phyloP scores from a whole-genome alignment of 2,888 invertebrate genomes.

The Anthoptus insignis region DNA sequence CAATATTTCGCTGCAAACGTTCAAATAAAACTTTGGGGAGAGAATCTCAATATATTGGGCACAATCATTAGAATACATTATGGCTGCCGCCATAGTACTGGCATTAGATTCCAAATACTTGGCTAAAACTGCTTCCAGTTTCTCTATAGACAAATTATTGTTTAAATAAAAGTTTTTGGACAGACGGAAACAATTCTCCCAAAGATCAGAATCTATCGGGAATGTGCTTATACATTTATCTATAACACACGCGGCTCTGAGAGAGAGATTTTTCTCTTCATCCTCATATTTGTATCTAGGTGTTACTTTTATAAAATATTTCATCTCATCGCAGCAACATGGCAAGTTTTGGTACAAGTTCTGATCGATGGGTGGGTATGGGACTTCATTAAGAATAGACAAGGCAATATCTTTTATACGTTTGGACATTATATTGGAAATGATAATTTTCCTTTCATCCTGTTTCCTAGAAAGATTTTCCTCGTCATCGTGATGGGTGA shows the following conservation, averaged over 20 bases:
- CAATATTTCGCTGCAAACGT: slow-evolving; percentile 79
- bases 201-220: slow-evolving; percentile 70
- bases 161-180: slow-evolving; percentile 76
- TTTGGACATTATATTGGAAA: slow-evolving; percentile 71
- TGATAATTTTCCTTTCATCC: slow-evolving; percentile 66
- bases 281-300: slow-evolving; percentile 48
- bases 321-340: slow-evolving; percentile 74
- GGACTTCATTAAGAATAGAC: slow-evolving; percentile 72
- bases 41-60: slow-evolving; percentile 77
- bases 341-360: slow-evolving; percentile 63
- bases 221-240: slow-evolving; percentile 77
- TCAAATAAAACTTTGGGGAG: slow-evolving; percentile 78
- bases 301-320: slow-evolving; percentile 57
- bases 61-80: slow-evolving; percentile 81
- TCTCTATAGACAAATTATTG: slow-evolving; percentile 73
- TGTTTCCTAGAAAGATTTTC: slow-evolving; percentile 54
- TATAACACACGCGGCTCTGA: slow-evolving; percentile 68
- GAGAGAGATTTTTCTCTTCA: slow-evolving; percentile 60
- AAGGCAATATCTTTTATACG: slow-evolving; percentile 77
- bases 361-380: slow-evolving; percentile 65
- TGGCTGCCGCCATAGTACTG: slow-evolving; percentile 77
- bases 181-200: slow-evolving; percentile 76
- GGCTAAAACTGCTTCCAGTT: slow-evolving; percentile 84
- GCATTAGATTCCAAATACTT: slow-evolving; percentile 84
- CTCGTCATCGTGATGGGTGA: slow-evolving; percentile 62